phyloP scores from a whole-genome alignment of 2,888 invertebrate species.

The Hydroisotoma schaefferi region DNA sequence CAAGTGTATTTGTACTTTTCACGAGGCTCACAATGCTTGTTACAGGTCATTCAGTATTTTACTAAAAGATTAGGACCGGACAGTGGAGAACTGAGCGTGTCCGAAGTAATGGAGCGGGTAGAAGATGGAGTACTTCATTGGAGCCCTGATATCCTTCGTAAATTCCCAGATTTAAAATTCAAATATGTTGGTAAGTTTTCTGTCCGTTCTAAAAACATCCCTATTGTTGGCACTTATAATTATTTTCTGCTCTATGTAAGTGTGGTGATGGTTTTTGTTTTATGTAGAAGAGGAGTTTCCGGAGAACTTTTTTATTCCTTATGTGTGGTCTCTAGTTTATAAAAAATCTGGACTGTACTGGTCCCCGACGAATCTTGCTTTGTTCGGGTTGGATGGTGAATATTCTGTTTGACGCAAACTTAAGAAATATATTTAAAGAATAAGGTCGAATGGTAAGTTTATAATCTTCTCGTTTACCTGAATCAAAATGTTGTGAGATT shows the following conservation, averaged over 20 bases:
- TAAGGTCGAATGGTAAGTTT: no score
- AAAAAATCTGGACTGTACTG: conserved; percentile 58
- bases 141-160: conserved; percentile 89
- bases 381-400: conserved; percentile 50
- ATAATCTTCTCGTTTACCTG: no score
- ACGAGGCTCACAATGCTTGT: conserved; percentile 9
- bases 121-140: conserved; percentile 88
- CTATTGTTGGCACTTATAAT: no score
- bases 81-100: conserved; percentile 71
- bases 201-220: no score
- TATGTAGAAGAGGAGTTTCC: conserved; percentile 99
- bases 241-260: no score
- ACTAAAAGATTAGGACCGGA: conserved; percentile 61
- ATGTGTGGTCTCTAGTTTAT: conserved; percentile 90
- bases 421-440: no score
- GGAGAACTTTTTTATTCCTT: conserved; percentile 98
- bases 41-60: conserved; percentile 67
- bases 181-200: no score
- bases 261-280: no score
- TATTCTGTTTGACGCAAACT: conserved; percentile 9
- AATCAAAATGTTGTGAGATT: no score
- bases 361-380: conserved; percentile 53
- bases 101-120: conserved; percentile 81
- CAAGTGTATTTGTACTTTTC: not conserved
- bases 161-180: conserved; percentile 98